phyloP scores from a whole-genome alignment of 2,113 vertebrate species.

The Phodopus roborovskii region DNA sequence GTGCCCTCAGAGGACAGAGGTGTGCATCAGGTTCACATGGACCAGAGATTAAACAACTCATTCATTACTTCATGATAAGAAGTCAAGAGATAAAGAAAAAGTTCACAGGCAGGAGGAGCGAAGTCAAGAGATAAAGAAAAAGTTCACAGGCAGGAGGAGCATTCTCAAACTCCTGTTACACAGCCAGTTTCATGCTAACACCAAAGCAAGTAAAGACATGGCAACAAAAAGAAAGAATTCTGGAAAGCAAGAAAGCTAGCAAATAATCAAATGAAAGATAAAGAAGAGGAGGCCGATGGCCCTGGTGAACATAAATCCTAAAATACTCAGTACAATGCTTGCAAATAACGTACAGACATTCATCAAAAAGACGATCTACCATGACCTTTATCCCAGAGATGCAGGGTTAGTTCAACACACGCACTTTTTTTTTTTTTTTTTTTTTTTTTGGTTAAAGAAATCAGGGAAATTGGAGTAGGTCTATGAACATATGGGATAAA shows the following conservation, averaged over 20 bases:
- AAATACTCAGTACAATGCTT: neutral
- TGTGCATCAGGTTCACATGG: neutral
- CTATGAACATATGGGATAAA: neutral
- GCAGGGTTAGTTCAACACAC: neutral
- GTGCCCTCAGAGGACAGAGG: neutral
- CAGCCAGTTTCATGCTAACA: too few species aligned
- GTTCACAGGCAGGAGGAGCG: neutral
- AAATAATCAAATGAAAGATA: neutral
- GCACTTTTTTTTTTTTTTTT: too few species aligned
- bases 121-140: neutral
- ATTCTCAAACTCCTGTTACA: neutral
- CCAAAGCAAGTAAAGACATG: neutral
- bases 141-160: neutral
- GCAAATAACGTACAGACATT: neutral
- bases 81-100: neutral
- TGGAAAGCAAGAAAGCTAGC: neutral
- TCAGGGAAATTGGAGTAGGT: neutral
- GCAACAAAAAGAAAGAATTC: neutral
- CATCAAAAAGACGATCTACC: neutral
- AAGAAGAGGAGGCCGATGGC: neutral
- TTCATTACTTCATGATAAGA: neutral
- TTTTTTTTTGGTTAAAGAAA: slow-evolving; percentile 10
- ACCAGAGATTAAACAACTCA: neutral
- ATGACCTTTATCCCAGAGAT: neutral
- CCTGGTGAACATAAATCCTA: neutral